These are phyloP conservation scores for Pituophis catenifer DNA, from an alignment of 2,113 vertebrate genomes.

Conservation along the genomic window DNA sequence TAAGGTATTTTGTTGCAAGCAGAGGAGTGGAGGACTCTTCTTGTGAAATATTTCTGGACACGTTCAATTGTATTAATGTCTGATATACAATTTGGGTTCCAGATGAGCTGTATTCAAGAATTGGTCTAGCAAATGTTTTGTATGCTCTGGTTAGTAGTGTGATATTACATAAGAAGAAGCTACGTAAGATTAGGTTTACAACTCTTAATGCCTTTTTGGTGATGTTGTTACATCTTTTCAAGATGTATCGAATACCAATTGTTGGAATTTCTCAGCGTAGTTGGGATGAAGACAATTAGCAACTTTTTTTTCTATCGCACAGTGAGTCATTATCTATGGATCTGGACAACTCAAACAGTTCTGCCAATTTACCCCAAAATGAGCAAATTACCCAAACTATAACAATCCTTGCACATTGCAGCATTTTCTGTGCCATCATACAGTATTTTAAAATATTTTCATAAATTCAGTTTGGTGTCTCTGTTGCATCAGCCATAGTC, in stretches of 20 bases:
- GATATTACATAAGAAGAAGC: too few relatives aligned
- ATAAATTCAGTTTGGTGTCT: not conserved
- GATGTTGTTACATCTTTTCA: too few relatives aligned
- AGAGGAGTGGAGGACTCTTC: too few relatives aligned
- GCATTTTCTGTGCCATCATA: not conserved
- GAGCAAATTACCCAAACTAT: not conserved
- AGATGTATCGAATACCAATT: not conserved
- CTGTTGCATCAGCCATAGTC: not conserved
- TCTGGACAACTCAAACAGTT: not conserved
- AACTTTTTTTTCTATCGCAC: not conserved
- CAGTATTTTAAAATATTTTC: not conserved
- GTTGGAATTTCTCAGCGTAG: not conserved
- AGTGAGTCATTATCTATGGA: not conserved
- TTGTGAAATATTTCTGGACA: too few relatives aligned
- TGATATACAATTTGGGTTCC: too few relatives aligned
- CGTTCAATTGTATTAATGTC: too few relatives aligned
- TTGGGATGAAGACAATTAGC: not conserved
- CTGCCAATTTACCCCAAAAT: not conserved
- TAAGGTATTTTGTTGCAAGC: too few relatives aligned
- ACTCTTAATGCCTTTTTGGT: too few relatives aligned
- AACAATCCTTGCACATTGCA: not conserved
- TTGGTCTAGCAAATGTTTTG: too few relatives aligned
- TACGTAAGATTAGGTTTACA: too few relatives aligned
- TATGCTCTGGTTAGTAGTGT: too few relatives aligned
- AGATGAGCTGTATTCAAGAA: too few relatives aligned